Conservation (phyloP, 1,140 invertebrate species). For the Lithobius niger region DNA sequence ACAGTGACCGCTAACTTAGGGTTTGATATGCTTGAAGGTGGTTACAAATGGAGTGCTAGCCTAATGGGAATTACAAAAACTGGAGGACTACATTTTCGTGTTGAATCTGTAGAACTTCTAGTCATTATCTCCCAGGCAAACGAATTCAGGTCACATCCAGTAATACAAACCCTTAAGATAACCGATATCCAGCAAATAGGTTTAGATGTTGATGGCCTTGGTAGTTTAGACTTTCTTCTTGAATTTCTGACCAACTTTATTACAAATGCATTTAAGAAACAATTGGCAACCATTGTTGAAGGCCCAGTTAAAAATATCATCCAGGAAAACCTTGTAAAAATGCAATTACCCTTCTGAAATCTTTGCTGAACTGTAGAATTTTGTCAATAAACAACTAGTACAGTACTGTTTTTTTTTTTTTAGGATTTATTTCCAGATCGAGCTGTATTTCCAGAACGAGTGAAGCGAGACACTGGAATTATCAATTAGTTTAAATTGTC, state of each 20-base stretch:
- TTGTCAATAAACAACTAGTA: no score
- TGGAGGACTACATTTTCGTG: constrained; percentile 3
- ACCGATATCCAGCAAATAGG: not conserved
- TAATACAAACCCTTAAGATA: not conserved
- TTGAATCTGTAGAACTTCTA: not conserved
- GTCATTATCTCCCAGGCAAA: not conserved
- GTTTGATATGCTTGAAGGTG: constrained; percentile 4
- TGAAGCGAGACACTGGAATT: no score
- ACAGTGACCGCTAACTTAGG: not conserved
- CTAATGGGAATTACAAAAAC: not conserved
- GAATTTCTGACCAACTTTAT: constrained; percentile 3
- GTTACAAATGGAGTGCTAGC: not conserved
- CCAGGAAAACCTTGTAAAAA: not conserved
- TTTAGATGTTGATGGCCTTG: constrained; percentile 9
- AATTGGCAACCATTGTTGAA: not conserved
- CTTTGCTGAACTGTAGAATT: no score
- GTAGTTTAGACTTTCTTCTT: not conserved
- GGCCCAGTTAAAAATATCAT: not conserved
- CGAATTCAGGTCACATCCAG: not conserved
- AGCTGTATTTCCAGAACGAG: no score
- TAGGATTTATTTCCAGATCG: no score
- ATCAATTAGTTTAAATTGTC: no score
- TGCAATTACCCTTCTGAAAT: not conserved
- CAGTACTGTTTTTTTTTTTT: no score
- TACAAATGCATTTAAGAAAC: constrained; percentile 8